These are phyloP conservation scores for Rhabdomys pumilio DNA, from an alignment of 2,797 vertebrate genomes.

Conservation along the genomic window DNA sequence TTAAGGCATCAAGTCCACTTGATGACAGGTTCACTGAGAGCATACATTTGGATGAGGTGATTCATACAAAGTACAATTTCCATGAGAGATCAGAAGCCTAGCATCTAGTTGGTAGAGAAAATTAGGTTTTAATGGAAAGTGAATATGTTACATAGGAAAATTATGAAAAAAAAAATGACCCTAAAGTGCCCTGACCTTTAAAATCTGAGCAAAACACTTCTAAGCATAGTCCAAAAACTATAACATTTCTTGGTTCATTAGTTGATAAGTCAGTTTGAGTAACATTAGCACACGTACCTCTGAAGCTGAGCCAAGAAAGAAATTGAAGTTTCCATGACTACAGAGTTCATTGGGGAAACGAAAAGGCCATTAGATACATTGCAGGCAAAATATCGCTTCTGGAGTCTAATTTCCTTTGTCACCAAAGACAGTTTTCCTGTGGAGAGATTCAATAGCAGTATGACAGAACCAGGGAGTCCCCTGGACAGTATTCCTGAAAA, in stretches of 20 bases:
- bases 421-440: conserved; percentile 29
- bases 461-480: not conserved
- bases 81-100: conserved; percentile 66
- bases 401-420: conserved; percentile 46
- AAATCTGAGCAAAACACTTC: conserved; percentile 73
- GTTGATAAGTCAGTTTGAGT: conserved; percentile 74
- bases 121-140: conserved; percentile 75
- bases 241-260: conserved; percentile 75
- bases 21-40: conserved; percentile 77
- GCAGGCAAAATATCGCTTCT: conserved; percentile 73
- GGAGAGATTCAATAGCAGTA: not conserved
- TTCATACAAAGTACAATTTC: conserved; percentile 60
- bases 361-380: conserved; percentile 64
- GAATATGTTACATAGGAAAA: conserved; percentile 72
- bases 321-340: conserved; percentile 75
- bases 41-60: conserved; percentile 78
- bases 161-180: conserved; percentile 67
- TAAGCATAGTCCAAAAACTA: conserved; percentile 29
- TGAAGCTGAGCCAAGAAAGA: conserved; percentile 71
- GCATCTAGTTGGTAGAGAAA: conserved; percentile 64
- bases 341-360: conserved; percentile 70
- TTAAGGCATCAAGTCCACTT: conserved; percentile 68
- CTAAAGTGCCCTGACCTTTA: conserved; percentile 66
- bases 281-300: conserved; percentile 59
- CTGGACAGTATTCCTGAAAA: not conserved